Percentiles rank a stretch among this genome's conserved stretches.
Evolutionary conservation across 2,888 invertebrate genomes (phyloP).

Genomic region (Oligia fasciuncula): DNA sequence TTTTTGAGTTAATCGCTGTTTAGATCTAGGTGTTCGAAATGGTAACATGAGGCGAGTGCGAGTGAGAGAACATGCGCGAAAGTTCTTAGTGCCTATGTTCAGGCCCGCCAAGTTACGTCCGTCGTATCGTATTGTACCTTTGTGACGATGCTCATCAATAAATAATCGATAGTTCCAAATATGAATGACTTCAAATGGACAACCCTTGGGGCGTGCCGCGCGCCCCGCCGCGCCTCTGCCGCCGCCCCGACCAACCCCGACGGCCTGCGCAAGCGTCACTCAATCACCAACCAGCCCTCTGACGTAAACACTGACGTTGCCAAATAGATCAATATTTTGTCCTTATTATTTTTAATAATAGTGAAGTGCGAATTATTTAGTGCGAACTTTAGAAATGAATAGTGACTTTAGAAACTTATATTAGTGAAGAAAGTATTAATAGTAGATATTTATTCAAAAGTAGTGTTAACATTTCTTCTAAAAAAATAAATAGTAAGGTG

Average conservation of each 20-base stretch:
- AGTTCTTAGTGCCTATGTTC: too few species aligned
- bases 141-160: constrained; percentile 36
- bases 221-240: constrained; percentile 46
- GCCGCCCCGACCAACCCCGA: constrained; percentile 66
- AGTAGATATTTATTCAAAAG: not conserved
- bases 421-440: constrained; percentile 1
- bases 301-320: constrained; percentile 68
- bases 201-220: constrained; percentile 58
- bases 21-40: too few species aligned
- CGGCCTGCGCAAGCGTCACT: constrained; percentile 80
- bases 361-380: constrained; percentile 31
- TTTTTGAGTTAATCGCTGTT: too few species aligned
- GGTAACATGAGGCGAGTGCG: too few species aligned
- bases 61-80: too few species aligned
- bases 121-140: not conserved
- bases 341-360: not conserved
- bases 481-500: constrained; percentile 9
- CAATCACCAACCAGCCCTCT: constrained; percentile 70
- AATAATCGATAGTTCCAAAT: constrained; percentile 47
- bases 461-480: not conserved
- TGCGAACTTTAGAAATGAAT: constrained; percentile 22
- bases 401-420: not conserved
- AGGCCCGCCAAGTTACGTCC: too few species aligned
- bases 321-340: constrained; percentile 11
- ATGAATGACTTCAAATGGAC: constrained; percentile 63